Conservation (phyloP, 2,113 vertebrate genomes). For the Eonycteris spelaea region DNA sequence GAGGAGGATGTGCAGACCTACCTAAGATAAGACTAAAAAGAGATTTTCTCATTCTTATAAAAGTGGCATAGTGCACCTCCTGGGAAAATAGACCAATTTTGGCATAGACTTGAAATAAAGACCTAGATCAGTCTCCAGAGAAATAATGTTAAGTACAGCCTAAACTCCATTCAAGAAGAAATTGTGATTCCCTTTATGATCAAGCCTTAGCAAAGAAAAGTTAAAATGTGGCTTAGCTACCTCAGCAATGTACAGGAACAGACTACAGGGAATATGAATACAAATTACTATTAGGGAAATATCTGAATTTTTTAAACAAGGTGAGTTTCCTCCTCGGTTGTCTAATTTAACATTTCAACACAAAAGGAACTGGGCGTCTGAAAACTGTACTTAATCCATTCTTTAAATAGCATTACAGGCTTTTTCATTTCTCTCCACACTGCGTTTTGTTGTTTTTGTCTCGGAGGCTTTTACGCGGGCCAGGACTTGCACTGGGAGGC, state of each 20-base stretch:
- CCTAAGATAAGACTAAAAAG: not conserved
- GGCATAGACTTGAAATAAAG: slow-evolving; percentile 45
- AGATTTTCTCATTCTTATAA: not conserved
- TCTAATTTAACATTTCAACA: slow-evolving; percentile 4
- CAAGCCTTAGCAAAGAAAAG: slow-evolving; percentile 43
- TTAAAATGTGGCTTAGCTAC: not conserved
- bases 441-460: slow-evolving; percentile 82
- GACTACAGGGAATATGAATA: not conserved
- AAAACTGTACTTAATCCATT: slow-evolving; percentile 58
- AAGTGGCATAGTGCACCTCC: not conserved
- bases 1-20: not conserved
- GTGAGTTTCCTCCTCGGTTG: not conserved
- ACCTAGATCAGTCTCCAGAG: slow-evolving; percentile 1
- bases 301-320: slow-evolving; percentile 49
- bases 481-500: slow-evolving; percentile 76
- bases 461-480: slow-evolving; percentile 67
- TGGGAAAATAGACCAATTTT: not conserved
- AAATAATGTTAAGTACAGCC: slow-evolving; percentile 53
- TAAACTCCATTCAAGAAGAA: slow-evolving; percentile 41
- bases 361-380: not conserved
- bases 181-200: slow-evolving; percentile 42
- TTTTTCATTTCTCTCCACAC: slow-evolving; percentile 79
- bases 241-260: not conserved
- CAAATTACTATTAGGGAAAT: not conserved
- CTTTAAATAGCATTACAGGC: slow-evolving; percentile 67